Percentiles rank a stretch among this genome's conserved stretches.
These are phyloP conservation scores for Mareca penelope DNA, from an alignment of 2,797 vertebrate species.

Conservation along the genomic window DNA sequence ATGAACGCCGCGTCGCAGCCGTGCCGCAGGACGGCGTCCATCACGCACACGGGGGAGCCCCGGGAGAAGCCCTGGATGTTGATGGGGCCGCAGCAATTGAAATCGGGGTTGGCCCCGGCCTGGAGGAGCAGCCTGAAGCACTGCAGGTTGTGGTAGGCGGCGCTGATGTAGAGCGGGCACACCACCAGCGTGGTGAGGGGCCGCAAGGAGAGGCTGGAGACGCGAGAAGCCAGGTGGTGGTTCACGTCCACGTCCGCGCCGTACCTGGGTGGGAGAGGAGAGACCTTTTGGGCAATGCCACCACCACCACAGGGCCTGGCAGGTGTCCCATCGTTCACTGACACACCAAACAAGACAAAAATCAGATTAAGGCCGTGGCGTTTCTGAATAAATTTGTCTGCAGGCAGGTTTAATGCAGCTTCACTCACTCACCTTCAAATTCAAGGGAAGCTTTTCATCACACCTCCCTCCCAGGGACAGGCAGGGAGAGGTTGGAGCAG, in stretches of 20 bases:
- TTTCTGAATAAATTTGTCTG: background rate
- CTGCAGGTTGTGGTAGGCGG: slow-evolving; percentile 91
- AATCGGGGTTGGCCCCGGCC: slow-evolving; percentile 92
- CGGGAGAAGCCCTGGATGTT: slow-evolving; percentile 83
- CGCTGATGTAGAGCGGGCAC: slow-evolving; percentile 94
- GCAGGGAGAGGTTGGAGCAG: background rate
- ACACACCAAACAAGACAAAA: background rate
- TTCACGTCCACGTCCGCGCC: slow-evolving; percentile 92
- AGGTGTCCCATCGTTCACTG: background rate
- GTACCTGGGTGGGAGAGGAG: slow-evolving; percentile 75
- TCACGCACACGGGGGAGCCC: slow-evolving; percentile 88
- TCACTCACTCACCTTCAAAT: background rate
- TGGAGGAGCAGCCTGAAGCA: slow-evolving; percentile 90
- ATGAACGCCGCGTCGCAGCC: slow-evolving; percentile 89
- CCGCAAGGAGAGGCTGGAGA: slow-evolving; percentile 78
- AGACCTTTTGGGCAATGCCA: background rate
- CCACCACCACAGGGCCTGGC: background rate
- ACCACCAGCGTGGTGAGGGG: slow-evolving; percentile 90
- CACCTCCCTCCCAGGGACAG: background rate
- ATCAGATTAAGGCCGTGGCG: background rate
- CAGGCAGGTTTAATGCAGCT: background rate
- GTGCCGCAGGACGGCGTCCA: slow-evolving; percentile 91
- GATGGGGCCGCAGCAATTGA: slow-evolving; percentile 90
- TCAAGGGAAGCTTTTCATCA: too few species aligned
- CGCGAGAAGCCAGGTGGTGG: slow-evolving; percentile 82